phyloP scores from a whole-genome alignment of 2,888 invertebrate species.

The Thalpophila matura region DNA sequence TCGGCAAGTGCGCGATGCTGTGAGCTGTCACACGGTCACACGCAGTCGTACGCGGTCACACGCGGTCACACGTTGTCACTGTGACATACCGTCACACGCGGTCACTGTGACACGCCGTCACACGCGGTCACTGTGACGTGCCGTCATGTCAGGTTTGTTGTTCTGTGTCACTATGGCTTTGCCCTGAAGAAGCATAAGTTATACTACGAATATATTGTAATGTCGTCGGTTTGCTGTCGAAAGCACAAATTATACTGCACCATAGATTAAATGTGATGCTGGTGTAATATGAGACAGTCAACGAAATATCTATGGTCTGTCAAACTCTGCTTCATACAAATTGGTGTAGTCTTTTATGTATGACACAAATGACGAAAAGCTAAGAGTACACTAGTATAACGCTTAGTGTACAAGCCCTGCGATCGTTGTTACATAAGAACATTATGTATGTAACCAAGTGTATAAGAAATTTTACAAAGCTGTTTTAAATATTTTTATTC shows the following conservation, averaged over 20 bases:
- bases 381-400: conserved; percentile 1
- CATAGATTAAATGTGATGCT: conserved; percentile 4
- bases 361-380: not conserved
- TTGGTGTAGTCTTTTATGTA: conserved; percentile 19
- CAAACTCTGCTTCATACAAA: not conserved
- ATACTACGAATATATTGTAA: not conserved
- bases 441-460: not conserved
- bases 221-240: not conserved
- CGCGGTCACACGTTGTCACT: not conserved
- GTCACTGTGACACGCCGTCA: conserved; percentile 2
- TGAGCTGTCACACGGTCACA: conserved; percentile 63
- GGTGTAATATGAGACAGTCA: not conserved
- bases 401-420: too few relatives aligned
- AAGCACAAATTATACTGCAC: conserved; percentile 18
- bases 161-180: not conserved
- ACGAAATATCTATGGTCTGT: conserved; percentile 9
- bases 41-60: not conserved
- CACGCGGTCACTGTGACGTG: not conserved
- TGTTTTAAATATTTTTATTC: not conserved
- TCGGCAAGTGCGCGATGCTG: conserved; percentile 87
- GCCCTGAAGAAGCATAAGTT: not conserved
- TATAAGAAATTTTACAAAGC: conserved; percentile 9
- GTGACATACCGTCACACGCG: not conserved
- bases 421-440: not conserved
- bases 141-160: not conserved